Conservation (phyloP, 2,797 vertebrate species). For the Enteromius trimaculatus region DNA sequence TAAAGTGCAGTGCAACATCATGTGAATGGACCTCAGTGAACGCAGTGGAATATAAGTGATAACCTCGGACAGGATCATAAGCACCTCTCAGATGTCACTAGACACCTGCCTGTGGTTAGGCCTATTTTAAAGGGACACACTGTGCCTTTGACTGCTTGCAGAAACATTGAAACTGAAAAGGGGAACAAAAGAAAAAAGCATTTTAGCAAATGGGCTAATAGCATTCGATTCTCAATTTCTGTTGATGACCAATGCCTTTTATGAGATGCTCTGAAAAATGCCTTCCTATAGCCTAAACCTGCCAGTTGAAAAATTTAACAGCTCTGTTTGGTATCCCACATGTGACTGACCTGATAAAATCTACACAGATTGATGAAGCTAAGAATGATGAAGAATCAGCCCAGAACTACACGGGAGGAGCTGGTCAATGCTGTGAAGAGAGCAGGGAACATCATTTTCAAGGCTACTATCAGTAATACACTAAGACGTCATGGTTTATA, state of each 20-base stretch:
- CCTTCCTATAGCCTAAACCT: neutral
- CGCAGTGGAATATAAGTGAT: constrained; percentile 54
- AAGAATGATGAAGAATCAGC: no score
- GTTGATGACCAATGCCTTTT: neutral
- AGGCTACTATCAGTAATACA: no score
- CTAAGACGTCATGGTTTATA: no score
- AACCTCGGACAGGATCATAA: constrained; percentile 58
- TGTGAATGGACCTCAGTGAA: constrained; percentile 11
- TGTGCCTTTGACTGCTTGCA: neutral
- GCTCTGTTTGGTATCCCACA: neutral
- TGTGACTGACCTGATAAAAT: neutral
- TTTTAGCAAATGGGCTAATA: neutral
- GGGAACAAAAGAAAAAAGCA: neutral
- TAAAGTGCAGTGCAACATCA: constrained; percentile 8
- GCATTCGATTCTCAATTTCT: neutral
- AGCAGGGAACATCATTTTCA: no score
- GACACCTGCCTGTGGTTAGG: constrained; percentile 16
- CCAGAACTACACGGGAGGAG: no score
- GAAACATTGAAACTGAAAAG: neutral
- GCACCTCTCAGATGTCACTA: constrained; percentile 54
- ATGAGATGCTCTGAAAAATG: neutral
- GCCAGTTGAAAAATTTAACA: neutral
- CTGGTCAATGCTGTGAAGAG: no score
- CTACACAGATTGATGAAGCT: neutral
- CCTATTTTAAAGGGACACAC: constrained; percentile 21